Base-by-base conservation (phyloP, 2,888 invertebrate species). In the Coleophora deauratella region DNA sequence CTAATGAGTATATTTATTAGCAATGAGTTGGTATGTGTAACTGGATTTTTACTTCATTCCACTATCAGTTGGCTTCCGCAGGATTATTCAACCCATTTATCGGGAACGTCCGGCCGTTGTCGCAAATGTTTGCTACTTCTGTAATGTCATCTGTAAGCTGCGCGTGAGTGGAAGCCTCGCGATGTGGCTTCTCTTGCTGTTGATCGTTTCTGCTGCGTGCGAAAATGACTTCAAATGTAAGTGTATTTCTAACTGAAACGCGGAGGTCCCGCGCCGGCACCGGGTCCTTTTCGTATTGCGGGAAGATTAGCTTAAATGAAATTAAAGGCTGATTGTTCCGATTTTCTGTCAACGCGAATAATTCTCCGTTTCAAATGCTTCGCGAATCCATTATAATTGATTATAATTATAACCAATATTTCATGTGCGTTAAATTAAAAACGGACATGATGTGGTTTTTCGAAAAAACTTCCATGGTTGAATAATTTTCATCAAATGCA, bases 21-120 rank as follows among this genome's bases (percentile, higher is more conserved):
- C 3, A 21, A 3, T 3, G 21, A 21, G 6, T 21, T 21, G 21
- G 6, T n/a, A n/a, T 47, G 10, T 30, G 30, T 35, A 15, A 30
- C 12, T 27, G 27, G 10, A 34, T 27, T 28, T 33, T 34, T 37
- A 27, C 15, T 21, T 21, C 21, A 50, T 49, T 49, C 43, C 47
- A 49, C 53, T 74, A 76, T 75, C 75, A 59, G 52, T 32, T 39
- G 49, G 57, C 72, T 61, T 77, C 77, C 77, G 74, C 72, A 52
- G 73, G 73, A 74, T 75, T 68, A 72, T 59, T 51, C 41, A 52
- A 36, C 42, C 3, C 43, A 44, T 42, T 43, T 53, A 51, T 51
- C 51, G 27, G 32, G 38, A 45, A 52, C 59, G 54, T 67, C 68
- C 70, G 56, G 47, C 40, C 46, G 21, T 6, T 4, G 47, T 47